Conservation (phyloP, 2,113 vertebrate genomes). For the Amblyopsis rosae region DNA sequence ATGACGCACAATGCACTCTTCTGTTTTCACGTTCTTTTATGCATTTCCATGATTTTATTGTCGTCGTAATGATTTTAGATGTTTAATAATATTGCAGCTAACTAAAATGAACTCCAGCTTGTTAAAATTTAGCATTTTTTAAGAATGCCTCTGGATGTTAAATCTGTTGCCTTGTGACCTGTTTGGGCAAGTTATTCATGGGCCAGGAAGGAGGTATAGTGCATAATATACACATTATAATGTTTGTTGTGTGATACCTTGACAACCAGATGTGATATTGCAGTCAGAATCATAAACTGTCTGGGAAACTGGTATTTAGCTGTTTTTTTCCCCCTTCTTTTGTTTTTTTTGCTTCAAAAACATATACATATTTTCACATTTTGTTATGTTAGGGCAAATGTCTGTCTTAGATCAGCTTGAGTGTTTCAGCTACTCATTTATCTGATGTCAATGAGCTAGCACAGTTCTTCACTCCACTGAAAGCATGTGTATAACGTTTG, state of each 20-base stretch:
- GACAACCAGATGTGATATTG: not conserved
- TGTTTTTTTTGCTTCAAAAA: conserved; percentile 37
- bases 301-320: conserved; percentile 11
- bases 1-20: conserved; percentile 69
- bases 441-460: conserved; percentile 16
- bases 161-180: conserved; percentile 66
- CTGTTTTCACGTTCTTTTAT: conserved; percentile 40
- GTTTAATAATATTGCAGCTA: conserved; percentile 53
- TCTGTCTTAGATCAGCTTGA: conserved; percentile 43
- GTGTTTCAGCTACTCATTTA: conserved; percentile 7
- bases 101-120: conserved; percentile 41
- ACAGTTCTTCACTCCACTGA: conserved; percentile 13
- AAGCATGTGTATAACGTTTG: conserved; percentile 33
- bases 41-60: conserved; percentile 47
- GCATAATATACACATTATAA: conserved; percentile 24
- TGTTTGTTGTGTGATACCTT: conserved; percentile 22
- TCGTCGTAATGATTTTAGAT: conserved; percentile 36
- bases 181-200: conserved; percentile 62
- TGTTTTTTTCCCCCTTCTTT: conserved; percentile 19
- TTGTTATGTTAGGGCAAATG: conserved; percentile 45
- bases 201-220: conserved; percentile 44
- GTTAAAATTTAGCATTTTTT: conserved; percentile 34
- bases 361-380: conserved; percentile 54
- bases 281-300: not conserved
- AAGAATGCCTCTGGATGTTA: conserved; percentile 49